Percentiles rank a stretch among this genome's conserved stretches.
phyloP scores from a whole-genome alignment of 2,797 vertebrate species.

The Neosalanx taihuensis region DNA sequence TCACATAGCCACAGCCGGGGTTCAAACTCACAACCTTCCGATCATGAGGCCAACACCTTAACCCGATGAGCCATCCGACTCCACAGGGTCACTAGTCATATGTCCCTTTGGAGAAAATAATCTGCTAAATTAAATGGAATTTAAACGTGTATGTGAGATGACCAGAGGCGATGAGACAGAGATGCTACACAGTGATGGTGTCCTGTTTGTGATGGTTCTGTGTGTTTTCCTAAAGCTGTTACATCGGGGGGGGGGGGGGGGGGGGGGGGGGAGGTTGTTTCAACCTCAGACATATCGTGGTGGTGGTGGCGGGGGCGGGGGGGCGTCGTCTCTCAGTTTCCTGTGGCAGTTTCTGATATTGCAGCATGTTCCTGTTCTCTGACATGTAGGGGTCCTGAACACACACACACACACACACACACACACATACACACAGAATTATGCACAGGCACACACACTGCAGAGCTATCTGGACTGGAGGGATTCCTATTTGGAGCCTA shows the following conservation, averaged over 20 bases:
- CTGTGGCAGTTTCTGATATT: conserved; percentile 70
- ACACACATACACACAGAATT: neutral
- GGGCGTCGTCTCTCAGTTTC: conserved; percentile 67
- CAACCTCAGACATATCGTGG: conserved; percentile 59
- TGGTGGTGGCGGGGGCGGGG: conserved; percentile 15
- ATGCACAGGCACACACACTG: neutral
- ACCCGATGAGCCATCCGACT: too few species aligned
- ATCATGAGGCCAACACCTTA: too few species aligned
- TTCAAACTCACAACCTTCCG: too few species aligned
- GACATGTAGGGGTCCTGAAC: conserved; percentile 25
- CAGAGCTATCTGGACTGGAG: too few species aligned
- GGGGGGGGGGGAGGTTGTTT: too few species aligned
- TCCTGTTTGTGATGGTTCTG: neutral
- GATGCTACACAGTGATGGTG: too few species aligned
- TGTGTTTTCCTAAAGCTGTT: neutral
- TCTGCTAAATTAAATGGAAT: neutral
- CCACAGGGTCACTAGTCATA: neutral
- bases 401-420: neutral
- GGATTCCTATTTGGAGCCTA: too few species aligned
- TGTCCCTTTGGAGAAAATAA: neutral
- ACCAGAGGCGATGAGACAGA: neutral
- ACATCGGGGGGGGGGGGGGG: too few species aligned
- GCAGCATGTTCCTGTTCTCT: conserved; percentile 62
- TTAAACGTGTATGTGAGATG: neutral
- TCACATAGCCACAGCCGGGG: too few species aligned